Evolutionary conservation across 2,797 vertebrate species (phyloP).

Genomic region (Urophycis tenuis): DNA sequence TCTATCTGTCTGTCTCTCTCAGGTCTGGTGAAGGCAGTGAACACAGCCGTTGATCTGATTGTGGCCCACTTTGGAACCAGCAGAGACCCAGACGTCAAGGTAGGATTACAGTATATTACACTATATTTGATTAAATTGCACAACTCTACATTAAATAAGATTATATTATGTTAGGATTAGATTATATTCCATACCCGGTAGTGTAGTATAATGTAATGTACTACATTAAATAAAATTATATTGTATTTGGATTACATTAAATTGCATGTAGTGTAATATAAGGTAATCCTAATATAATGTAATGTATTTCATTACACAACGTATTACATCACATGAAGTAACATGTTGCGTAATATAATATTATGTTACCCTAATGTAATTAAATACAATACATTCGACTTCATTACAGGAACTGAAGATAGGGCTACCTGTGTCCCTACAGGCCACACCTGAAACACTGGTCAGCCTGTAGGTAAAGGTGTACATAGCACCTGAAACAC

Average conservation of each 20-base stretch:
- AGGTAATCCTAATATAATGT: background rate
- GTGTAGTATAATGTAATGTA: background rate
- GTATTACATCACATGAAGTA: background rate
- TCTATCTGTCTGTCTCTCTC: conserved; percentile 42
- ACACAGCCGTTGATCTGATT: conserved; percentile 92
- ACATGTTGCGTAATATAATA: too few species aligned
- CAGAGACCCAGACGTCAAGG: conserved; percentile 91
- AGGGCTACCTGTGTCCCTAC: too few species aligned
- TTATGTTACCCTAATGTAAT: background rate
- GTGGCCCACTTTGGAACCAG: conserved; percentile 96
- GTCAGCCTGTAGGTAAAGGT: too few species aligned
- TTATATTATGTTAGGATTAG: too few species aligned
- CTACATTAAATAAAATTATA: too few species aligned
- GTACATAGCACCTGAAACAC: too few species aligned
- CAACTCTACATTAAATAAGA: too few species aligned
- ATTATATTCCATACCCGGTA: too few species aligned
- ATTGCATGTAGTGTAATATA: background rate
- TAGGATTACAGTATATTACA: conserved; percentile 39
- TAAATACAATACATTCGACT: background rate
- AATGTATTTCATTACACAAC: background rate
- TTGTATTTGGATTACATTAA: conserved; percentile 47
- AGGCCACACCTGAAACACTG: too few species aligned
- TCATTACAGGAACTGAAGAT: background rate
- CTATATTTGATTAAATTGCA: conserved; percentile 71
- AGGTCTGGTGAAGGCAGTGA: conserved; percentile 91